Evolutionary conservation across 92 coral and sea anemone genomes (phyloP).

Genomic region (Nematostella vectensis): DNA sequence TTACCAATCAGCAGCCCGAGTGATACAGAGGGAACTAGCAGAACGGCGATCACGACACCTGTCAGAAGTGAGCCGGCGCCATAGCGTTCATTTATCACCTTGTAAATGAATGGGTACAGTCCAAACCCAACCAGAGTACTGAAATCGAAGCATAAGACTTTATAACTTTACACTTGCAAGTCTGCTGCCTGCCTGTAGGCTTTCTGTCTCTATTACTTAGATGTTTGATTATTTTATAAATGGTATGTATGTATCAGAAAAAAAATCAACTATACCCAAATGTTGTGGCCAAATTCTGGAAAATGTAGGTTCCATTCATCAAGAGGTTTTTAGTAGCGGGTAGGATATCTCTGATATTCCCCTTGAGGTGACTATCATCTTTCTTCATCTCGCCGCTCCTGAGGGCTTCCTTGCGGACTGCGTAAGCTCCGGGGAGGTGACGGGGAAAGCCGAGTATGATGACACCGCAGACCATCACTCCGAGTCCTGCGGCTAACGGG

Average conservation of each 20-base stretch:
- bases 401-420: constrained; percentile 46
- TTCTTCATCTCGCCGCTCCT: constrained; percentile 52
- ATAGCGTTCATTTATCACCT: constrained; percentile 10
- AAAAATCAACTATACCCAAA: no score
- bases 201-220: no score
- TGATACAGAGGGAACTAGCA: constrained; percentile 5
- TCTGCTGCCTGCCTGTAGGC: no score
- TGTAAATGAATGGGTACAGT: constrained; percentile 9
- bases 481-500: constrained; percentile 35
- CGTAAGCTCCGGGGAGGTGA: constrained; percentile 66
- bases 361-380: constrained; percentile 11
- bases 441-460: constrained; percentile 72
- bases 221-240: no score
- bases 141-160: no score
- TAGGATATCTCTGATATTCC: constrained; percentile 40
- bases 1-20: constrained; percentile 10
- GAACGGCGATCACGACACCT: constrained; percentile 6
- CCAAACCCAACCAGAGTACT: constrained; percentile 10
- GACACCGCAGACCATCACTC: constrained; percentile 27
- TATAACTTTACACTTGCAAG: no score
- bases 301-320: constrained; percentile 43
- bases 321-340: constrained; percentile 53
- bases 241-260: no score
- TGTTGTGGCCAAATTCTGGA: constrained; percentile 38
- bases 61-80: constrained; percentile 4